phyloP scores from a whole-genome alignment of 2,888 invertebrate species.

The Entomobrya multifasciata region DNA sequence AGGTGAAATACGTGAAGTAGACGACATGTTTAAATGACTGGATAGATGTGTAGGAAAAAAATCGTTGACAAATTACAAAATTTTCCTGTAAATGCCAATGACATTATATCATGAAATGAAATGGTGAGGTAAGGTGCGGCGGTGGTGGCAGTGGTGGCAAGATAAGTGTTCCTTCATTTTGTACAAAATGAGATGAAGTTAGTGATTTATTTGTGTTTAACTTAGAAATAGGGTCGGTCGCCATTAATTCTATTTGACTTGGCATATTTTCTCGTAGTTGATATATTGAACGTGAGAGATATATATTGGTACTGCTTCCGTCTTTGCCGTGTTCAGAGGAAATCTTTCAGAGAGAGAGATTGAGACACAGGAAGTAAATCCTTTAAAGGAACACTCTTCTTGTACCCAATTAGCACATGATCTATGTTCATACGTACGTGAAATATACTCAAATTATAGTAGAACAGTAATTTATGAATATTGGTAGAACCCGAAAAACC shows the following conservation, averaged over 20 bases:
- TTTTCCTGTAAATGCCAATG: conserved; percentile 27
- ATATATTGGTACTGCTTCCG: conserved; percentile 7
- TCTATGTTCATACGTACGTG: background rate
- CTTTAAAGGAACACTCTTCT: background rate
- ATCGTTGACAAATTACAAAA: conserved; percentile 27
- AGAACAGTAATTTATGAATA: conserved; percentile 23
- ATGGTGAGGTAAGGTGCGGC: too few species aligned
- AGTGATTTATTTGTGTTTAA: conserved; percentile 38
- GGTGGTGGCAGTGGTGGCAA: too few species aligned
- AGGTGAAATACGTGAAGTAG: background rate
- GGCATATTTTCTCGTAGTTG: background rate
- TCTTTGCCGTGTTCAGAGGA: background rate
- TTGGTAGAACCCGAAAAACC: background rate
- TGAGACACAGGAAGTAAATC: background rate
- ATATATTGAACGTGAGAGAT: background rate
- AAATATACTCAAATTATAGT: background rate
- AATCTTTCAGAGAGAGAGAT: background rate
- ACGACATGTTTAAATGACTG: background rate
- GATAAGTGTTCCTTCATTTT: conserved; percentile 12
- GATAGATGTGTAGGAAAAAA: background rate
- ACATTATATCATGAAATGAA: background rate
- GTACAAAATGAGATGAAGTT: conserved; percentile 34
- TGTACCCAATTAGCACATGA: conserved; percentile 37
- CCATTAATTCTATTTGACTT: conserved; percentile 15
- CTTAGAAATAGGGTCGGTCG: conserved; percentile 1